These are phyloP conservation scores for Drosophila novamexicana DNA, from an alignment of 1,140 invertebrate species.

Conservation along the genomic window DNA sequence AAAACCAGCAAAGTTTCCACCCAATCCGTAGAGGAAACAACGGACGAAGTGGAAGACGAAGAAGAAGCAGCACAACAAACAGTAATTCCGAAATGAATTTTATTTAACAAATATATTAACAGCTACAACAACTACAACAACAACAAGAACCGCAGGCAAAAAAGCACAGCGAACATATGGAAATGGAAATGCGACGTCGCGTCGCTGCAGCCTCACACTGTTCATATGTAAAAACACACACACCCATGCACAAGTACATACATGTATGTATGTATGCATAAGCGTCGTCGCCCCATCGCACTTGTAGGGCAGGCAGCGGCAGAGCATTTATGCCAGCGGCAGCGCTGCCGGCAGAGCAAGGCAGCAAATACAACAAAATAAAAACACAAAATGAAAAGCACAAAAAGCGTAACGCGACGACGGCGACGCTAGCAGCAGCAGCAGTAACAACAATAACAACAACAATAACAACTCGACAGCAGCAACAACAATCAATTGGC, in stretches of 20 bases:
- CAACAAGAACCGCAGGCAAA: conserved; percentile 39
- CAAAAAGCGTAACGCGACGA: conserved; percentile 71
- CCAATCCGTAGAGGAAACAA: neutral
- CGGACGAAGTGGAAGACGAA: neutral
- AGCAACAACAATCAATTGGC: conserved; percentile 79
- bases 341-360: conserved; percentile 62
- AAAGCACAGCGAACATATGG: conserved; percentile 78
- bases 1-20: neutral
- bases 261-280: conserved; percentile 23
- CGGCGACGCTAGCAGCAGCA: conserved; percentile 36
- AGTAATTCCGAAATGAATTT: conserved; percentile 83
- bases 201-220: conserved; percentile 55
- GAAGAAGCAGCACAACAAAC: conserved; percentile 57
- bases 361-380: conserved; percentile 36
- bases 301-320: conserved; percentile 64
- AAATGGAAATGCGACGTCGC: conserved; percentile 73
- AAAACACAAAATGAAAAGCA: conserved; percentile 55
- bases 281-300: conserved; percentile 51
- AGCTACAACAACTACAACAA: conserved; percentile 55
- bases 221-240: conserved; percentile 43
- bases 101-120: conserved; percentile 84
- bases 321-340: conserved; percentile 74
- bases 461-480: conserved; percentile 34
- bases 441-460: conserved; percentile 19
- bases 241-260: conserved; percentile 24